Percentiles rank a stretch among this genome's conserved stretches.
Conservation (phyloP, 2,113 vertebrate species). For the Anoura caudifer region DNA sequence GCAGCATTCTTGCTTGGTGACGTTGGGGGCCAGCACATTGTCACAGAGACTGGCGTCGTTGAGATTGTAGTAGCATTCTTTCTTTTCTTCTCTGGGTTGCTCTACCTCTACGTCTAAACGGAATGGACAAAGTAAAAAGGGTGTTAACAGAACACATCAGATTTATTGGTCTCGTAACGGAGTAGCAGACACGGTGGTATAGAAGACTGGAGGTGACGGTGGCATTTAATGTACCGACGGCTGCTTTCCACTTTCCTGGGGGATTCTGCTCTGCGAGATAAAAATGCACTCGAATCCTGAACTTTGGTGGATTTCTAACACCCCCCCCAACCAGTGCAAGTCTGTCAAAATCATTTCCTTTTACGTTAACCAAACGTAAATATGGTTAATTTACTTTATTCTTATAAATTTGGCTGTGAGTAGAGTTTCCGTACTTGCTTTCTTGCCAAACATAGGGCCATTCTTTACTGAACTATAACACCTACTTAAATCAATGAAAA, state of each 20-base stretch:
- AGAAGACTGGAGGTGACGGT: fast-evolving
- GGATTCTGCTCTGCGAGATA: neutral
- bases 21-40: constrained; percentile 92
- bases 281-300: neutral
- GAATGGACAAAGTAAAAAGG: neutral
- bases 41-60: constrained; percentile 96
- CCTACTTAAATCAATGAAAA: constrained; percentile 59
- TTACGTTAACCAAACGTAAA: neutral
- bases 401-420: constrained; percentile 46
- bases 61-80: constrained; percentile 96
- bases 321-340: neutral
- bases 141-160: neutral
- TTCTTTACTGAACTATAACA: constrained; percentile 48
- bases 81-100: constrained; percentile 85
- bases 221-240: neutral
- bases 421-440: constrained; percentile 54
- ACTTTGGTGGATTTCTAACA: constrained; percentile 7
- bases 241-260: neutral
- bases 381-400: neutral
- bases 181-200: neutral
- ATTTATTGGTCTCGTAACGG: neutral
- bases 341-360: constrained; percentile 51
- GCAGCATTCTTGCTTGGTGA: constrained; percentile 97
- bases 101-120: constrained; percentile 68
- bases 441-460: constrained; percentile 29